phyloP scores from a whole-genome alignment of 2,888 invertebrate species.

The Sphecodes monilicornis region DNA sequence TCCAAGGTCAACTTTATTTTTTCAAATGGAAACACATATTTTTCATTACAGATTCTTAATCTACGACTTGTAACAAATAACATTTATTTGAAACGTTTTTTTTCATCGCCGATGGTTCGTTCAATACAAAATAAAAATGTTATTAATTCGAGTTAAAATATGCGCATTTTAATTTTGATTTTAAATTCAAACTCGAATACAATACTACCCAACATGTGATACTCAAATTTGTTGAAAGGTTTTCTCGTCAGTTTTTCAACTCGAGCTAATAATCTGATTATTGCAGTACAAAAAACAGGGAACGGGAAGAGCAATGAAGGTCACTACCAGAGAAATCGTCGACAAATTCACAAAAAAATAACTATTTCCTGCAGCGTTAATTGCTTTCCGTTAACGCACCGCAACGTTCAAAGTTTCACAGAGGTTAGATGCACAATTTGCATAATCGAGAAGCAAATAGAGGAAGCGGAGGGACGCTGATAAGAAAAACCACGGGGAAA shows the following conservation, averaged over 20 bases:
- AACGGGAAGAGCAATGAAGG: not conserved
- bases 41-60: too few relatives aligned
- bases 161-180: not conserved
- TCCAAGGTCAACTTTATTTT: too few relatives aligned
- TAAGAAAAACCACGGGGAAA: not conserved
- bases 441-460: not conserved
- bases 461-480: not conserved
- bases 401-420: conserved; percentile 3
- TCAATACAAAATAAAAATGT: not conserved
- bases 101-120: too few relatives aligned
- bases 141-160: not conserved
- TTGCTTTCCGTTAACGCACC: not conserved
- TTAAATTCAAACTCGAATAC: not conserved
- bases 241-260: not conserved
- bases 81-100: too few relatives aligned
- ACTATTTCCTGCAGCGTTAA: not conserved
- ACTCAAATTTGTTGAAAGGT: not conserved
- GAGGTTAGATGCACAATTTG: not conserved
- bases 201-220: not conserved
- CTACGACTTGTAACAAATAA: too few relatives aligned
- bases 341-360: too few relatives aligned
- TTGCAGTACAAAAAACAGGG: not conserved
- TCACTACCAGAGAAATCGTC: not conserved
- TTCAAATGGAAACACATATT: too few relatives aligned
- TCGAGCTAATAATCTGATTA: not conserved